Evolutionary conservation across 2,113 vertebrate genomes (phyloP).

Genomic region (Chinchilla lanigera): DNA sequence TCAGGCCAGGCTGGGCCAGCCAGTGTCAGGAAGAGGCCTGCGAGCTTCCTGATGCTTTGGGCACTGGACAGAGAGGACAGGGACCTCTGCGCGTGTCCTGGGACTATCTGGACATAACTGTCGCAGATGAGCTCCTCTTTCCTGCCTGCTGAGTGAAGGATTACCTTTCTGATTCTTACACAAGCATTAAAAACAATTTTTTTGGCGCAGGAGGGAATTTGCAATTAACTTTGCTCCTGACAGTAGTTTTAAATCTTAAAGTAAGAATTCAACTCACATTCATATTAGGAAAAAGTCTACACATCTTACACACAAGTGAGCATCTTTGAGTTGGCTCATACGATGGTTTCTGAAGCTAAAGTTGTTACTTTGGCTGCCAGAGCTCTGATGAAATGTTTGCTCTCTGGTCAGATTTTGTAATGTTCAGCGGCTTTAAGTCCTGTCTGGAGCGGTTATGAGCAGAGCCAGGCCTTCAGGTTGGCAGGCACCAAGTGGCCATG

Average conservation of each 20-base stretch:
- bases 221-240: not conserved
- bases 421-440: slow-evolving; percentile 30
- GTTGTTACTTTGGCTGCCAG: slow-evolving; percentile 10
- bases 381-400: slow-evolving; percentile 55
- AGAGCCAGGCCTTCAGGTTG: not conserved
- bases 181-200: not conserved
- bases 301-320: not conserved
- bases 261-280: not conserved
- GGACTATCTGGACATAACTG: not conserved
- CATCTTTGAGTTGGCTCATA: not conserved
- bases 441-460: not conserved
- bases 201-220: not conserved
- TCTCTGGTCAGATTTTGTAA: slow-evolving; percentile 43
- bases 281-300: not conserved
- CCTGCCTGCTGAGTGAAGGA: not conserved
- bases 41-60: not conserved
- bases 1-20: no score
- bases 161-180: not conserved
- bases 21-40: not conserved
- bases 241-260: not conserved
- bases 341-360: slow-evolving; percentile 29
- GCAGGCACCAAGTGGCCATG: not conserved
- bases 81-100: not conserved
- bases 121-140: not conserved
- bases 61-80: not conserved